Evolutionary conservation across 1,140 invertebrate genomes (phyloP).

Genomic region (Ceratina calcarata): DNA sequence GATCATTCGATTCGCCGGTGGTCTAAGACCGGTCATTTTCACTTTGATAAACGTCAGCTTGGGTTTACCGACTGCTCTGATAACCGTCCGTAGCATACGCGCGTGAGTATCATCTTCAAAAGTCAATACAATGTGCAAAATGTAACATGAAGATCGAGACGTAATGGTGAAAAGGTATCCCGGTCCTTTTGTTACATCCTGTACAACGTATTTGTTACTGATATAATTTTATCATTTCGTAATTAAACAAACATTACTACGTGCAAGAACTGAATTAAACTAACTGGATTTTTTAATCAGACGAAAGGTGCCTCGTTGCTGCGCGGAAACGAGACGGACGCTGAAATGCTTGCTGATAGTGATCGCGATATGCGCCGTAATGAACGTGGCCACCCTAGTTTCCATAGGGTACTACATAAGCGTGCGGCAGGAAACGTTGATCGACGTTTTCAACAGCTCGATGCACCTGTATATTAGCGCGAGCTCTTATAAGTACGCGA

Average conservation of each 20-base stretch:
- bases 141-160: too few relatives aligned
- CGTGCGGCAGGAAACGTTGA: slow-evolving; percentile 58
- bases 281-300: slow-evolving; percentile 49
- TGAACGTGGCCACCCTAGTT: slow-evolving; percentile 68
- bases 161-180: too few relatives aligned
- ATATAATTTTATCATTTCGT: too few relatives aligned
- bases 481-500: slow-evolving; percentile 64
- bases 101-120: slow-evolving; percentile 55
- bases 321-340: slow-evolving; percentile 52
- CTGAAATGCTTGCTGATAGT: slow-evolving; percentile 60
- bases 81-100: slow-evolving; percentile 66
- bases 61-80: slow-evolving; percentile 70
- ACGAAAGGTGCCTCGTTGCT: slow-evolving; percentile 55
- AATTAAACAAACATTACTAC: too few relatives aligned
- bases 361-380: slow-evolving; percentile 63
- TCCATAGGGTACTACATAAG: slow-evolving; percentile 69
- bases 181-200: too few relatives aligned
- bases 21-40: slow-evolving; percentile 65
- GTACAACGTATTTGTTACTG: too few relatives aligned
- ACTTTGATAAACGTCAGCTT: slow-evolving; percentile 66
- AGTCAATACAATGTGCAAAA: too few relatives aligned
- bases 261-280: too few relatives aligned
- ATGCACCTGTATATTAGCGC: slow-evolving; percentile 70
- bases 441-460: slow-evolving; percentile 68
- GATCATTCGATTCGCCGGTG: slow-evolving; percentile 70